These are phyloP conservation scores for Myotis daubentonii DNA, from an alignment of 2,797 vertebrate genomes.

Conservation along the genomic window DNA sequence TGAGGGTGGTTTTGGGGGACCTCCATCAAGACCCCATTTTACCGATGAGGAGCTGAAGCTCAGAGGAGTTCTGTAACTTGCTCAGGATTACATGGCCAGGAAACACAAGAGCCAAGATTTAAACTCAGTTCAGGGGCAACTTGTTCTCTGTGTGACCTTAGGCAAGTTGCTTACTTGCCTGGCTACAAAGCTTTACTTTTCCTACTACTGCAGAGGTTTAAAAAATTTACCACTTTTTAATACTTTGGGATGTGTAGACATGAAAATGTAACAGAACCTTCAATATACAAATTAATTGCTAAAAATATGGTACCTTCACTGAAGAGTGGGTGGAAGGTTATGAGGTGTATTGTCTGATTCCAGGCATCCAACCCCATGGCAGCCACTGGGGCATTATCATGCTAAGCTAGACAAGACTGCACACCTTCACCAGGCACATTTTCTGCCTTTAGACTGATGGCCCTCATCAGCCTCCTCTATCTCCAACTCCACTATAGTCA, in stretches of 20 bases:
- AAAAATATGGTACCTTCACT: background rate
- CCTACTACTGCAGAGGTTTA: background rate
- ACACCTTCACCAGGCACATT: background rate
- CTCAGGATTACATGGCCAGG: background rate
- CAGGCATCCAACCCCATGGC: too few species aligned
- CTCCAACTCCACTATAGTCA: background rate
- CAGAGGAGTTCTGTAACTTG: background rate
- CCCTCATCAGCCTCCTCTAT: background rate
- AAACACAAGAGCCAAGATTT: background rate
- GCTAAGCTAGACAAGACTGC: background rate
- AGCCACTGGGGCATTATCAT: background rate
- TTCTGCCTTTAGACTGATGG: background rate
- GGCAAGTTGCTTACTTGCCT: background rate
- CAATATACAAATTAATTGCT: background rate
- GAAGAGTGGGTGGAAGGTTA: background rate
- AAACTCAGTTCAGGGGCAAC: background rate
- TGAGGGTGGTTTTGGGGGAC: background rate
- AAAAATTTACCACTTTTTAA: background rate
- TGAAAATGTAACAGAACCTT: background rate
- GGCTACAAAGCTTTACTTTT: background rate
- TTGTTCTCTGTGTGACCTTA: background rate
- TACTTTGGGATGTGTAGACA: background rate
- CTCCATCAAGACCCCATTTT: background rate
- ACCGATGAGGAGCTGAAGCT: background rate
- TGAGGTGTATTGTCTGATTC: background rate